A percentile compares a stretch with the other conserved stretches of the same genome.
Conservation (phyloP, 2,888 invertebrate species). For the Ochropleura leucogaster region DNA sequence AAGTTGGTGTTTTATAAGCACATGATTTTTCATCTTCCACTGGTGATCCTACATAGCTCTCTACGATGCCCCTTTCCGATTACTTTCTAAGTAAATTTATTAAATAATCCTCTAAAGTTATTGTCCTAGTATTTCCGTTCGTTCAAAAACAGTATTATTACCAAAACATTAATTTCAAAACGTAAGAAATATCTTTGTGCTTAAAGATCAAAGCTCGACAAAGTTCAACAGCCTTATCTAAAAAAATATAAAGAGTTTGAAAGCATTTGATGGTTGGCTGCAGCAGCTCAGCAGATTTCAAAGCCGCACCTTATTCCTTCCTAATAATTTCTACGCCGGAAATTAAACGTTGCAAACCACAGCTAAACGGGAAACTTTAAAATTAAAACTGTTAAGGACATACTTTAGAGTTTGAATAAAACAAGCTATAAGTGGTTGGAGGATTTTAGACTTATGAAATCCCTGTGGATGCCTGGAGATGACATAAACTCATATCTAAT, state of each 20-base stretch:
- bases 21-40: not conserved
- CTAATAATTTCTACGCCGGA: slow-evolving; percentile 85
- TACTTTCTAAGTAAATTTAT: no score
- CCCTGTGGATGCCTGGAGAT: no score
- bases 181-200: slow-evolving; percentile 1
- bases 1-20: not conserved
- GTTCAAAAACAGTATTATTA: not conserved
- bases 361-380: slow-evolving; percentile 83
- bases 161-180: slow-evolving; percentile 5
- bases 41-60: no score
- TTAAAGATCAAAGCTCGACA: slow-evolving; percentile 19
- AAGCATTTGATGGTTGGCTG: slow-evolving; percentile 57
- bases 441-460: no score
- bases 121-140: not conserved
- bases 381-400: slow-evolving; percentile 85
- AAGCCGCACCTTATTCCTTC: slow-evolving; percentile 80
- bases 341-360: slow-evolving; percentile 85
- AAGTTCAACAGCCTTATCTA: slow-evolving; percentile 20
- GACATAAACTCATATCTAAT: no score
- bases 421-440: not conserved
- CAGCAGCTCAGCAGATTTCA: slow-evolving; percentile 69
- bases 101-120: not conserved
- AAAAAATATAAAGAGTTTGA: slow-evolving; percentile 32
- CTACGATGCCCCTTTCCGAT: not conserved
- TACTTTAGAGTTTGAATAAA: slow-evolving; percentile 35